Evolutionary conservation across 2,888 invertebrate genomes (phyloP).

Genomic region (Lycaena phlaeas): DNA sequence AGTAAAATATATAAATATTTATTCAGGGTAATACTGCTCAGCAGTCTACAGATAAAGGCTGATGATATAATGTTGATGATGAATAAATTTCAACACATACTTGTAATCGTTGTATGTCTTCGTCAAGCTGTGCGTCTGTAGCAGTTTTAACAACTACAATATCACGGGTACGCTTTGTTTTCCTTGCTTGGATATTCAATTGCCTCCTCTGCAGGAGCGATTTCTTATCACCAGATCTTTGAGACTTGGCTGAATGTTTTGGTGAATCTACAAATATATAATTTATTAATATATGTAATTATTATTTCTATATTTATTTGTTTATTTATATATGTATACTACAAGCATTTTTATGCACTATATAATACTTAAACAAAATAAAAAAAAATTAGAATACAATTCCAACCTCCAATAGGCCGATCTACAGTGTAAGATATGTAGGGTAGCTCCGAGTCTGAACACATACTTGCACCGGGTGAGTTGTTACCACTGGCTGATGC

Average conservation of each 20-base stretch:
- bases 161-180: slow-evolving; percentile 75
- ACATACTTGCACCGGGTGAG: slow-evolving; percentile 90
- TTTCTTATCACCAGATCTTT: slow-evolving; percentile 37
- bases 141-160: slow-evolving; percentile 89
- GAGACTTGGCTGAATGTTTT: slow-evolving; percentile 76
- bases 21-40: no score
- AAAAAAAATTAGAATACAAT: neutral
- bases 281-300: no score
- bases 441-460: slow-evolving; percentile 90
- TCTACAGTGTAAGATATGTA: slow-evolving; percentile 94
- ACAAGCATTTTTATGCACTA: neutral
- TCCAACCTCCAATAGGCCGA: slow-evolving; percentile 89
- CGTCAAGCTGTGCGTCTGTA: slow-evolving; percentile 70
- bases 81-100: slow-evolving; percentile 39
- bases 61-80: no score
- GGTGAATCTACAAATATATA: slow-evolving; percentile 78
- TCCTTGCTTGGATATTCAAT: slow-evolving; percentile 42
- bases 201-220: slow-evolving; percentile 41
- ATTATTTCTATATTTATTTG: no score
- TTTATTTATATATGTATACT: no score
- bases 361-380: neutral
- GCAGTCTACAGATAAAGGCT: no score
- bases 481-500: slow-evolving; percentile 78
- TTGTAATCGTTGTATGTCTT: slow-evolving; percentile 80
- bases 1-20: no score